Base-by-base conservation (phyloP, 1,140 invertebrate species). In the Diprion similis region DNA sequence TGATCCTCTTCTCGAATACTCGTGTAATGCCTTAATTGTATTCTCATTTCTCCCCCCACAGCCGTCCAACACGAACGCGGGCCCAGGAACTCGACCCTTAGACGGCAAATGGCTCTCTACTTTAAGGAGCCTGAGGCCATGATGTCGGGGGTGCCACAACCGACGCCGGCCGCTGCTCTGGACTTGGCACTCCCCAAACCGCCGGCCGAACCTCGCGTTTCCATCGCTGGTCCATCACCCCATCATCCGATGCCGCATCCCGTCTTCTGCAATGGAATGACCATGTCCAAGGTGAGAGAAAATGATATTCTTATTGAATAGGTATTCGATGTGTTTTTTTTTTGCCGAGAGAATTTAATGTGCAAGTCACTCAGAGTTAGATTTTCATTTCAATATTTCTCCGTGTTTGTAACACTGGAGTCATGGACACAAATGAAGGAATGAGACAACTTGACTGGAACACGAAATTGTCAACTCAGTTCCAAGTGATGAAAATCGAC, bases 21-120 rank as follows among this genome's bases (percentile, higher is more conserved):
- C 67, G 6, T 65, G 6, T 65, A 1, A 7, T 3, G 59, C 6
- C 13, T 8, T 68, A 15, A 24, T 18, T 19, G 6, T 66, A 64
- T 19, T 51, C 71, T 48, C 19, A 19, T 68, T 72, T 70, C 46
- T 24, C 4, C 46, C 15, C 2, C 78, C 76, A 75, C 88, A 97
- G 98, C 98, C 68, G 98, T 99, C 4, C 98, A 99, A 88, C 97
- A 99, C 82, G 98, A 99, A 88, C 91, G 98, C 79, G 98, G 98
- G 0, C 98, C 98, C n/a, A 88, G 98, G 70, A 97, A 97, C 79
- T 96, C 96, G 0, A 98, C 97, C 2, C 89, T 98, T 11, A 90
- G 96, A 8, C 91, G 96, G 66, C 96, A 98, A 88, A 95, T 97
- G 91, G 94, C 94, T 17, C 89, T 96, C 82, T 94, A 92, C 80